Base-by-base conservation (phyloP, 64 coral and sea anemone species). In the Montipora foliosa region DNA sequence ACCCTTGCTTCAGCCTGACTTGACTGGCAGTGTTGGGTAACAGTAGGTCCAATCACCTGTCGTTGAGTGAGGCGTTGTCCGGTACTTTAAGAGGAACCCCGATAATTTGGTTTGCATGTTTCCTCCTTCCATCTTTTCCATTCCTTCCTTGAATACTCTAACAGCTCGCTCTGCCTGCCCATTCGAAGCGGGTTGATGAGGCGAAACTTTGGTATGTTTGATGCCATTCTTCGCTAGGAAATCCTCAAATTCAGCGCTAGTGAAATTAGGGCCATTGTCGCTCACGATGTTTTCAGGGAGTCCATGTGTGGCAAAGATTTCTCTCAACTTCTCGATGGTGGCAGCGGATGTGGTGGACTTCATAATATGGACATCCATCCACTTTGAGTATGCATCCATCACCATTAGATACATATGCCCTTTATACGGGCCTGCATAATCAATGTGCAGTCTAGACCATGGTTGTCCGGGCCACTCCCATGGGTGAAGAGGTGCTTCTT, bases 131-230 rank as follows among this genome's bases (percentile, higher is more conserved):
- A 74, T 83, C 69, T 83, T 91, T 21, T 82, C 49, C 17, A 83
- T 46, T 13, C 79, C 90, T 14, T 91, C 90, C n/a, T 84, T 83
- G 14, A 91, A 74, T 4, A 74, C 53, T 51, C 25, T 19, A 8
- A 80, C 89, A 11, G 47, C 79, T 58, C 78, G 44, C 24, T 91
- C 78, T 4, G 78, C 79, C 22, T 46, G 89, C 3, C 89, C 79
- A 91, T 83, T 91, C 6, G 76, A 91, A 68, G 89, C 77, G 9
- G 61, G 60, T 17, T 91, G 89, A 24, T 91, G 71, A 3, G 89
- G 89, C 5, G 67, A 44, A 16, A 70, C 61, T 66, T 45, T 90
- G 16, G 47, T 90, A 20, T 90, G 88, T 47, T 67, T 80, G 75
- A 90, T 79, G 6, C 88, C 75, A 66, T 90, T 91, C 17, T 55